Evolutionary conservation across 2,113 vertebrate genomes (phyloP).

Genomic region (Perognathus longimembris): DNA sequence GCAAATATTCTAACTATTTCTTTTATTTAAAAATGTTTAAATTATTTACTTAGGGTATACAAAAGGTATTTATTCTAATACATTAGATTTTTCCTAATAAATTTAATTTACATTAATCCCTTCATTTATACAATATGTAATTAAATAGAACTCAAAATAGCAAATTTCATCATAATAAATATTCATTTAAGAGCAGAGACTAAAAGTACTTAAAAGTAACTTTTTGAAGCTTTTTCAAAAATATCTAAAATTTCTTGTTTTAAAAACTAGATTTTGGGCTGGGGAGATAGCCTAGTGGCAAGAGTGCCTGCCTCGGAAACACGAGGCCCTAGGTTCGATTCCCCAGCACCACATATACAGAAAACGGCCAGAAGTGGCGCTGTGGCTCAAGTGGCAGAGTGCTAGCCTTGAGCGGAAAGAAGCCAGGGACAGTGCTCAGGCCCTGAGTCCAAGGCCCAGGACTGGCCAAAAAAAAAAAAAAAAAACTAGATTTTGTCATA

Average conservation of each 20-base stretch:
- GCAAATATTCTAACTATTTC: neutral
- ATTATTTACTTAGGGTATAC: neutral
- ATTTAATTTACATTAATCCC: neutral
- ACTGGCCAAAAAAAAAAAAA: too few species aligned
- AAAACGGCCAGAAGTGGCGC: too few species aligned
- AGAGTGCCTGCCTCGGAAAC: too few species aligned
- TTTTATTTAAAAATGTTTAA: neutral
- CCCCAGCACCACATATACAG: too few species aligned
- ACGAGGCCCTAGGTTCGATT: too few species aligned
- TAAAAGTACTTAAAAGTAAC: neutral
- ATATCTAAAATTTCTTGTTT: neutral
- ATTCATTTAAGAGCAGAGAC: neutral
- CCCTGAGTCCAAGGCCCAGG: too few species aligned
- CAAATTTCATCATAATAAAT: constrained; percentile 14
- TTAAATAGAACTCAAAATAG: constrained; percentile 19
- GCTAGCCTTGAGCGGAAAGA: too few species aligned
- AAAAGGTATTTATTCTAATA: neutral
- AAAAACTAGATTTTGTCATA: neutral
- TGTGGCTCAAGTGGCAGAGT: too few species aligned
- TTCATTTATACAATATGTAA: neutral
- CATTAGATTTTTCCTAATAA: neutral
- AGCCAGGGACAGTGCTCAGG: too few species aligned
- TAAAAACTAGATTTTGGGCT: neutral
- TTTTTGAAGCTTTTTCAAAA: neutral
- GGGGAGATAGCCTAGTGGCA: too few species aligned